Percentiles rank a stretch among this genome's conserved stretches.
phyloP scores from a whole-genome alignment of 2,113 vertebrate genomes.

The Macroglossus sobrinus region DNA sequence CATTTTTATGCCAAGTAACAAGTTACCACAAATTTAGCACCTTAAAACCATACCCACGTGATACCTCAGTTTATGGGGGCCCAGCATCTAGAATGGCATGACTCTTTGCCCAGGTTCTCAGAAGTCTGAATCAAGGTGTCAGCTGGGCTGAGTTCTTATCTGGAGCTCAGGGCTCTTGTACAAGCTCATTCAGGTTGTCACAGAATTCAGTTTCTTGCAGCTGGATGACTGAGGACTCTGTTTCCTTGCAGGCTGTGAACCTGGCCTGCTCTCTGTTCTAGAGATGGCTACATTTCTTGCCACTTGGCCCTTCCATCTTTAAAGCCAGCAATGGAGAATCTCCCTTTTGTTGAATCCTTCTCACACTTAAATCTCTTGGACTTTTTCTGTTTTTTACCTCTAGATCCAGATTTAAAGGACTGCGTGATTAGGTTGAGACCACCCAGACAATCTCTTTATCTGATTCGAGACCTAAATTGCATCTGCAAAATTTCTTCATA shows the following conservation, averaged over 20 bases:
- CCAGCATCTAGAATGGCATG: not conserved
- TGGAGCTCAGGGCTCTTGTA: not conserved
- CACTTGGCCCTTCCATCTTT: not conserved
- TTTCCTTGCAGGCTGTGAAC: not conserved
- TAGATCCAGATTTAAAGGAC: not conserved
- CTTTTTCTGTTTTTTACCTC: slow-evolving; percentile 19
- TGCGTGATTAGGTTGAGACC: not conserved
- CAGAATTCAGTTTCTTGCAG: not conserved
- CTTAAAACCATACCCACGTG: not conserved
- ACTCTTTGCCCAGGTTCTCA: not conserved
- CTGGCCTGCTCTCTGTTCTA: not conserved
- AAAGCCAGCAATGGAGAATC: not conserved
- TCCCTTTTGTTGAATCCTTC: not conserved
- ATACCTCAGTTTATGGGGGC: not conserved
- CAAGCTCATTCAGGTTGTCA: not conserved
- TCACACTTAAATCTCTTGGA: not conserved
- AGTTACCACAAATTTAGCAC: not conserved
- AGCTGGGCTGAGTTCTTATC: not conserved
- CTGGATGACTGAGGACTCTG: not conserved
- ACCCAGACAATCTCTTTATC: not conserved
- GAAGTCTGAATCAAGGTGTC: not conserved
- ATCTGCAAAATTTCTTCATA: not conserved
- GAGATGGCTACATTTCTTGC: not conserved
- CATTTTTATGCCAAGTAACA: not conserved
- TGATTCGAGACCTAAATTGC: not conserved